Conservation (phyloP, 2,797 vertebrate genomes). For the Crenichthys baileyi region DNA sequence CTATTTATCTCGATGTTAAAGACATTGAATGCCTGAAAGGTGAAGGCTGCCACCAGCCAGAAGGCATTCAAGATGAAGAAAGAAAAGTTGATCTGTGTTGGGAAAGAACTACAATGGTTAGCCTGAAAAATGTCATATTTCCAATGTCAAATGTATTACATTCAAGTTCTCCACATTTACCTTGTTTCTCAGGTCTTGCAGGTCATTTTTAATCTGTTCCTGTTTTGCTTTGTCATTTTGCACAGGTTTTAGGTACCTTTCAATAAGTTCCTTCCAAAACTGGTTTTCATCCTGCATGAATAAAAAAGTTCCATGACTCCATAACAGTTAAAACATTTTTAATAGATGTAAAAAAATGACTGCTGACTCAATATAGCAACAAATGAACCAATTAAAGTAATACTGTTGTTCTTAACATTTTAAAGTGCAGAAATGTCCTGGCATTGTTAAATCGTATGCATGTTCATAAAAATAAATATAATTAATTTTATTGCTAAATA, state of each 20-base stretch:
- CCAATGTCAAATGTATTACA: neutral
- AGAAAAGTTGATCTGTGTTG: slow-evolving; percentile 42
- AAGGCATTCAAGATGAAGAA: slow-evolving; percentile 73
- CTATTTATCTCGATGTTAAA: slow-evolving; percentile 32
- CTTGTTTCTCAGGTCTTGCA: slow-evolving; percentile 73
- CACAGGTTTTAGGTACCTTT: slow-evolving; percentile 71
- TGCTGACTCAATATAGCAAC: too few relatives aligned
- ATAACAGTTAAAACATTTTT: neutral
- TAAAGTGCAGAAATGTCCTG: too few relatives aligned
- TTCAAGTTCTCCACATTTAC: slow-evolving; percentile 17
- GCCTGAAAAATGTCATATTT: neutral
- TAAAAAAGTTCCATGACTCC: neutral
- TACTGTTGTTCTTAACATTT: neutral
- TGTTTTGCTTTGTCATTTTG: slow-evolving; percentile 64
- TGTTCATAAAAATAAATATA: too few relatives aligned
- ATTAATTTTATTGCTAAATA: too few relatives aligned
- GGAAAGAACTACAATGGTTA: neutral
- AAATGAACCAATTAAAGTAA: neutral
- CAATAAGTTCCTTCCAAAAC: slow-evolving; percentile 66
- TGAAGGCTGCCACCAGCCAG: slow-evolving; percentile 74
- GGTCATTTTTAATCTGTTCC: slow-evolving; percentile 50
- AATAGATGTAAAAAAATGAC: neutral
- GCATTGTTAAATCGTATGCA: too few relatives aligned
- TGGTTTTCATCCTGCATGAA: slow-evolving; percentile 60
- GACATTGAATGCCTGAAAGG: slow-evolving; percentile 46